Percentiles rank a stretch among this genome's conserved stretches.
These are phyloP conservation scores for Spilogale gracilis DNA, from an alignment of 2,113 vertebrate species.

Conservation along the genomic window DNA sequence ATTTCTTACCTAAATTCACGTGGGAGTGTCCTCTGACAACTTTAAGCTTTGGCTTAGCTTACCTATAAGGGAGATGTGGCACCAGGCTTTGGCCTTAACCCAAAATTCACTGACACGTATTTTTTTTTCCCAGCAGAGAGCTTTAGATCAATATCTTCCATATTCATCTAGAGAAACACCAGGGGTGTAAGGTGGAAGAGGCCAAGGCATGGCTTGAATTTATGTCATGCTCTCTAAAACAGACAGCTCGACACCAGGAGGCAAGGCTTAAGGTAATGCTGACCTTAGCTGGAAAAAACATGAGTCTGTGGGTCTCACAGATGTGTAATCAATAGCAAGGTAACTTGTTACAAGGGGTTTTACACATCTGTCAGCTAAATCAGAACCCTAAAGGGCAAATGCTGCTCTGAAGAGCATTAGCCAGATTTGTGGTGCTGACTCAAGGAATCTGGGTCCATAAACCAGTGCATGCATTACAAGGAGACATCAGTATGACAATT, in stretches of 20 bases:
- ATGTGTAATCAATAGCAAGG: conserved; percentile 67
- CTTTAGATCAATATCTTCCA: conserved; percentile 70
- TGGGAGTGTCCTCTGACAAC: not conserved
- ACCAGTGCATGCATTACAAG: conserved; percentile 9
- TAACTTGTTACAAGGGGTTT: conserved; percentile 40
- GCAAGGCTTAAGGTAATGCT: conserved; percentile 57
- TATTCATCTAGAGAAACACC: conserved; percentile 60
- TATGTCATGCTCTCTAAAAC: conserved; percentile 37
- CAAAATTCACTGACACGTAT: conserved; percentile 37
- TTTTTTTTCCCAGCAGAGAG: conserved; percentile 62
- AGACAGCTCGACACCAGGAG: not conserved
- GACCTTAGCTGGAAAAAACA: conserved; percentile 63
- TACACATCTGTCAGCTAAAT: conserved; percentile 74
- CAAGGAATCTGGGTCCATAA: conserved; percentile 53
- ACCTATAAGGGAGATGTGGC: not conserved
- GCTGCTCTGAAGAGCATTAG: conserved; percentile 46
- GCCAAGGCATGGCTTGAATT: conserved; percentile 28
- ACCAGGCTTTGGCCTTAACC: conserved; percentile 38
- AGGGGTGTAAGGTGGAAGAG: not conserved
- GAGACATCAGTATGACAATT: not conserved
- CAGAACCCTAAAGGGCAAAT: conserved; percentile 59
- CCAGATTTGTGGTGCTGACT: conserved; percentile 73
- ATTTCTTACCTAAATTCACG: conserved; percentile 28
- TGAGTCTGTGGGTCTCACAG: not conserved
- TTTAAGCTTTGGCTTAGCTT: conserved; percentile 29